Evolutionary conservation across 2,113 vertebrate species (phyloP), one percentile per base, ranked within the genome.

Genomic region (Thermophis baileyi): DNA sequence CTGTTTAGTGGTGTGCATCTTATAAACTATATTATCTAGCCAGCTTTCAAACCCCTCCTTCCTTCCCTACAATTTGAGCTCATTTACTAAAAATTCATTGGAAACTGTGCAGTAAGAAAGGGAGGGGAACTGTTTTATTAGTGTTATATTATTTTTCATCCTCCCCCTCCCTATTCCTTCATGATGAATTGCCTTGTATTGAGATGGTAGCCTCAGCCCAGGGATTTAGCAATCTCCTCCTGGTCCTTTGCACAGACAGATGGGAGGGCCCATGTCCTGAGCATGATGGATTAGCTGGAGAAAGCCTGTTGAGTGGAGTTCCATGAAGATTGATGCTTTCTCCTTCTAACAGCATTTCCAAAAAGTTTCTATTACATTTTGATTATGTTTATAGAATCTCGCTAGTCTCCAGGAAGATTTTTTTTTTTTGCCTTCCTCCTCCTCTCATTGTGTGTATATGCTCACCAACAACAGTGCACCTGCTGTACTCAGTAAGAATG

Each of bases 361-460:
- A 98, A 98, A 98, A 98, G 97, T 98, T 98, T 98, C 98, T 98
- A 98, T 98, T 98, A 98, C 97, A 98, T 98, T 98, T 98, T 98
- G 97, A 98, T 98, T 98, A 98, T 98, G 98, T 98, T 98, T 98
- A 98, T 98, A 98, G 98, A 98, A 98, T 98, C 97, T 98, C 97
- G 95, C 97, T 98, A 97, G 97, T 98, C 98, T 95, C 93, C 96
- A 96, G 96, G 96, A 98, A 97, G 97, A 98, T 98, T 97, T 97
- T 98, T 98, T 97, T 97, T 98, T 54, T 91, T 93, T 93, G 95
- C 91, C 51, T 94, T 93, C 93, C 94, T 91, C 94, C 95, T 96
- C 94, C 94, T 92, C 92, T 18, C 50, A 89, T 87, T 94, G 92
- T 94, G 91, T 95, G 85, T 44, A 55, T 93, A 60, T 93, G 95